These are phyloP conservation scores for Trinorchestia longiramus DNA, from an alignment of 1,140 invertebrate species.

Conservation along the genomic window DNA sequence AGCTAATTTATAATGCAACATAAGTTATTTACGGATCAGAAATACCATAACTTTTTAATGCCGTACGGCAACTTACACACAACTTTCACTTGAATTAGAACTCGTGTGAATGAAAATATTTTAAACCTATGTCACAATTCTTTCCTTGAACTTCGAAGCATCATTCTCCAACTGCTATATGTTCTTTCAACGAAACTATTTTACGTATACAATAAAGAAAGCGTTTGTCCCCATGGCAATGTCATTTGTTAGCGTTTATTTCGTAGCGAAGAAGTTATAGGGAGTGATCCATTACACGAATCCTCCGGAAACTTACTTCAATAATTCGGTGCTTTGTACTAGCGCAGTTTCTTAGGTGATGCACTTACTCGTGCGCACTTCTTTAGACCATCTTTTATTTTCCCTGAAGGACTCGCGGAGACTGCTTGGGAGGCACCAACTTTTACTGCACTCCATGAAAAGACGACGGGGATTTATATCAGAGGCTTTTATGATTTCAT, in stretches of 20 bases:
- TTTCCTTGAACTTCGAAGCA: not conserved
- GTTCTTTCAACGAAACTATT: not conserved
- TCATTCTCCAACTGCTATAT: not conserved
- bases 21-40: not conserved
- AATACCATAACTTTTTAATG: not conserved
- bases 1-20: too few relatives aligned
- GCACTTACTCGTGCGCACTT: not conserved
- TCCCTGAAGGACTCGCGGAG: not conserved
- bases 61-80: too few relatives aligned
- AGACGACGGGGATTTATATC: conserved; percentile 50
- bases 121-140: not conserved
- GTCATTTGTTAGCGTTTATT: not conserved
- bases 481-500: conserved; percentile 54
- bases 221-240: not conserved
- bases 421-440: conserved; percentile 6
- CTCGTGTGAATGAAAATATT: not conserved
- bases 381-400: conserved; percentile 22
- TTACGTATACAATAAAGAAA: not conserved
- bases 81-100: not conserved
- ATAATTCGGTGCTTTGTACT: conserved; percentile 11
- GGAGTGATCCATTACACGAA: not conserved
- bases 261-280: not conserved
- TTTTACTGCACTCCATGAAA: conserved; percentile 54
- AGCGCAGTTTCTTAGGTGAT: conserved; percentile 19
- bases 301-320: conserved; percentile 11